Evolutionary conservation across 2,888 invertebrate species (phyloP).

Genomic region (Hypena proboscidalis): DNA sequence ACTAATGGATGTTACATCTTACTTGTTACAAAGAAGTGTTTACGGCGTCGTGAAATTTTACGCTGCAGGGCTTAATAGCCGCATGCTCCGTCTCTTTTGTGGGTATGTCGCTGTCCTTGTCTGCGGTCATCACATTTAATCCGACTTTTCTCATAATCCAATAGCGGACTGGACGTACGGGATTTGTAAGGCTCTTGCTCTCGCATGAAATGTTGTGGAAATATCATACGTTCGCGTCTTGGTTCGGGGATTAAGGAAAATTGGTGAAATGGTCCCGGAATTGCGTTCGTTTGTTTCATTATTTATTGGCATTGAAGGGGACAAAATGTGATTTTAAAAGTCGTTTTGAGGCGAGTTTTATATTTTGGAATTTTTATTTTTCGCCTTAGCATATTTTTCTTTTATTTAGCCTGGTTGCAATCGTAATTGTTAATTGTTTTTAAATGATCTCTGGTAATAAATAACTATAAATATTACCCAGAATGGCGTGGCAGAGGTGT

Average conservation of each 20-base stretch:
- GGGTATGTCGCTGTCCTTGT: constrained; percentile 43
- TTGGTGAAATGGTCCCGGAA: constrained; percentile 55
- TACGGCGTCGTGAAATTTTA: constrained; percentile 78
- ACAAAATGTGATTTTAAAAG: no score
- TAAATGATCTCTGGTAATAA: no score
- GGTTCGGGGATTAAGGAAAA: constrained; percentile 57
- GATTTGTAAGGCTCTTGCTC: constrained; percentile 63
- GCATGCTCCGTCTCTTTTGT: constrained; percentile 44
- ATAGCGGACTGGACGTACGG: constrained; percentile 65
- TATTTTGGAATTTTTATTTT: no score
- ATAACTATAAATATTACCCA: no score
- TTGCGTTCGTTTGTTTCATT: constrained; percentile 27
- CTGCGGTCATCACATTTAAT: constrained; percentile 69
- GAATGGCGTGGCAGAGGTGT: no score
- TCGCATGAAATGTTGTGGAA: constrained; percentile 61
- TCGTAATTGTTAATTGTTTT: no score
- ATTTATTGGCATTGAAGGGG: constrained; percentile 2
- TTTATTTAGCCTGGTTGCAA: no score
- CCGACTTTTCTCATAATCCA: constrained; percentile 70
- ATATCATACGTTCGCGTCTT: constrained; percentile 63
- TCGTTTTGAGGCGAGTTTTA: no score
- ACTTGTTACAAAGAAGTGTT: constrained; percentile 63
- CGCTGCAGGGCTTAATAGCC: constrained; percentile 71
- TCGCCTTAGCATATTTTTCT: no score
- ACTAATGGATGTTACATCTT: constrained; percentile 43